These are phyloP conservation scores for Gisinianus flammeolus DNA, from an alignment of 2,888 invertebrate genomes.

Conservation along the genomic window DNA sequence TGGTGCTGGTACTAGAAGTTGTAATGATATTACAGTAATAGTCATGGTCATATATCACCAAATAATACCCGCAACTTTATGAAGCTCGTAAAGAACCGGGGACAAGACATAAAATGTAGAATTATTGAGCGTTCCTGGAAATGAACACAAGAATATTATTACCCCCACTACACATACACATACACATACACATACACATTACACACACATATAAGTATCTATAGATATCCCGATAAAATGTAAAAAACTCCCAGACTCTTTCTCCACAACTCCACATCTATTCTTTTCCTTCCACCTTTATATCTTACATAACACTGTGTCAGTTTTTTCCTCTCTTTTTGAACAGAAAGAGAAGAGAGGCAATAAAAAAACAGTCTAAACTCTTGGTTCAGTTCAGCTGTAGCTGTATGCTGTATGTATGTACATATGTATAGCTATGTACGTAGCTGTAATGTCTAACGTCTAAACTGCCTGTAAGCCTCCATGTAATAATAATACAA, in stretches of 20 bases:
- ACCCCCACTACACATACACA: neutral
- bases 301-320: neutral
- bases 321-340: neutral
- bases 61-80: conserved; percentile 33
- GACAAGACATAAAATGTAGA: conserved; percentile 35
- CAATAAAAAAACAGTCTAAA: neutral
- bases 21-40: neutral
- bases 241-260: neutral
- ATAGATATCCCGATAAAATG: neutral
- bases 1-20: too few relatives aligned
- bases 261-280: neutral
- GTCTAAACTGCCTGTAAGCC: too few relatives aligned
- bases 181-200: neutral
- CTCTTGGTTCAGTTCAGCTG: too few relatives aligned
- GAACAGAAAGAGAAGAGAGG: neutral
- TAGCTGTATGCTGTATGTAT: too few relatives aligned
- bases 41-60: conserved; percentile 25
- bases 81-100: conserved; percentile 35
- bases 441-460: too few relatives aligned
- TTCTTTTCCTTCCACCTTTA: neutral
- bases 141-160: conserved; percentile 32
- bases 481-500: too few relatives aligned
- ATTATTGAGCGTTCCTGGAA: conserved; percentile 26
- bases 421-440: too few relatives aligned
- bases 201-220: neutral